Evolutionary conservation across 2,888 invertebrate species (phyloP).

Genomic region (Spodoptera picta): DNA sequence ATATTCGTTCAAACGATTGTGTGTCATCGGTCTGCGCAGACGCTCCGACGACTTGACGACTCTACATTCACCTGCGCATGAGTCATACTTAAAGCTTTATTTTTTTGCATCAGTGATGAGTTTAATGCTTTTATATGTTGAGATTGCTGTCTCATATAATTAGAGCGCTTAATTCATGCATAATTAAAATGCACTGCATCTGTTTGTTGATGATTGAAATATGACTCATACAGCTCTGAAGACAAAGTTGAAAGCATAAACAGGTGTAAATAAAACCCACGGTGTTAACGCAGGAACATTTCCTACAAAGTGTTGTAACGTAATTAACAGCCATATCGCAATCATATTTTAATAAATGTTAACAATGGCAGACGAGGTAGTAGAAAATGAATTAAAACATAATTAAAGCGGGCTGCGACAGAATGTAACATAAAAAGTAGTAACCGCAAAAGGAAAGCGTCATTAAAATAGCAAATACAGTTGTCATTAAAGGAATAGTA

Average conservation of each 20-base stretch:
- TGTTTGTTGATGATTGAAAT: constrained; percentile 10
- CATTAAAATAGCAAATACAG: constrained; percentile 30
- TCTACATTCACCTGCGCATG: constrained; percentile 63
- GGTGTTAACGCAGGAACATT: constrained; percentile 1
- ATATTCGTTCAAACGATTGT: constrained; percentile 21
- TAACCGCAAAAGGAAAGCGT: constrained; percentile 18
- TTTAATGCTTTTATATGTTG: constrained; percentile 25
- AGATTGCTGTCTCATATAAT: constrained; percentile 22
- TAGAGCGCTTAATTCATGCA: constrained; percentile 32
- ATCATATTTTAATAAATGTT: too few relatives aligned
- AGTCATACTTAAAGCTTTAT: constrained; percentile 52
- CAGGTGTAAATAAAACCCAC: neutral
- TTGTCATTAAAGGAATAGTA: constrained; percentile 4
- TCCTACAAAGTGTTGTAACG: neutral
- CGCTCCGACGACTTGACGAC: constrained; percentile 44
- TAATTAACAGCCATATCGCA: too few relatives aligned
- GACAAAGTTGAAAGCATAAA: neutral
- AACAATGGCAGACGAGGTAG: too few relatives aligned
- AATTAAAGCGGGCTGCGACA: neutral
- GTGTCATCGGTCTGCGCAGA: constrained; percentile 58
- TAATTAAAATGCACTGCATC: constrained; percentile 23
- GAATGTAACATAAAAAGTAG: neutral
- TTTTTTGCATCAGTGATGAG: constrained; percentile 27
- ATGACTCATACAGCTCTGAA: constrained; percentile 15
- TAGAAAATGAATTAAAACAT: too few relatives aligned